Conservation (phyloP, 2,888 invertebrate genomes). For the Erannis defoliaria region DNA sequence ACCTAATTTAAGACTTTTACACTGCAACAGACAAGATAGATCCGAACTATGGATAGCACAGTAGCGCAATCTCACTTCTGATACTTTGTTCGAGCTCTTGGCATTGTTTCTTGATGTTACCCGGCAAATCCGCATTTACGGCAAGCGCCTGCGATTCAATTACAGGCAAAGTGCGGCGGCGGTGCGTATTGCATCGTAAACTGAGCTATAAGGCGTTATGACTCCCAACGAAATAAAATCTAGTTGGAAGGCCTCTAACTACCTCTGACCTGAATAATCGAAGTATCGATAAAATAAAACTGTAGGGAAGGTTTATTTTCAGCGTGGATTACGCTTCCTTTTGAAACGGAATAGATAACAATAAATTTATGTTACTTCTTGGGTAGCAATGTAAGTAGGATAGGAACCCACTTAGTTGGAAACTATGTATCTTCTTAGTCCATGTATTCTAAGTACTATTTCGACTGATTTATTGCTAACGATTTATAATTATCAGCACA, state of each 20-base stretch:
- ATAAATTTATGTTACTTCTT: not conserved
- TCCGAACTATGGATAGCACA: slow-evolving; percentile 9
- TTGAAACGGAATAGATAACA: slow-evolving; percentile 12
- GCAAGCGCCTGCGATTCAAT: slow-evolving; percentile 80
- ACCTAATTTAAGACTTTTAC: slow-evolving; percentile 18
- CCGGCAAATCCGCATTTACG: slow-evolving; percentile 69
- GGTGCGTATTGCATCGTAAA: slow-evolving; percentile 81
- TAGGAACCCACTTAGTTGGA: not conserved
- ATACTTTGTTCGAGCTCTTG: slow-evolving; percentile 52
- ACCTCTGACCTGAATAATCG: slow-evolving; percentile 65
- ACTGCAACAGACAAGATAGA: slow-evolving; percentile 8
- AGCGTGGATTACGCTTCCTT: slow-evolving; percentile 3
- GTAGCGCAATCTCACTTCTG: slow-evolving; percentile 42
- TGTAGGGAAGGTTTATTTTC: slow-evolving; percentile 45
- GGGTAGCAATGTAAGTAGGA: slow-evolving; percentile 7
- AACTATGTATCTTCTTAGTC: not conserved
- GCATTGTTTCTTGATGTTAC: slow-evolving; percentile 59
- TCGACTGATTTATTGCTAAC: not conserved
- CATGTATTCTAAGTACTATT: not conserved
- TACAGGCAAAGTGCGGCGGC: slow-evolving; percentile 76
- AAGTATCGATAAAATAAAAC: slow-evolving; percentile 52
- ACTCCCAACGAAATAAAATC: slow-evolving; percentile 66
- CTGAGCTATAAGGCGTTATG: slow-evolving; percentile 74
- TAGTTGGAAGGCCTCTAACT: slow-evolving; percentile 51
- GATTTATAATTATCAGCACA: not conserved